Base-by-base conservation (phyloP, 2,888 invertebrate genomes). In the Portevinia maculata region DNA sequence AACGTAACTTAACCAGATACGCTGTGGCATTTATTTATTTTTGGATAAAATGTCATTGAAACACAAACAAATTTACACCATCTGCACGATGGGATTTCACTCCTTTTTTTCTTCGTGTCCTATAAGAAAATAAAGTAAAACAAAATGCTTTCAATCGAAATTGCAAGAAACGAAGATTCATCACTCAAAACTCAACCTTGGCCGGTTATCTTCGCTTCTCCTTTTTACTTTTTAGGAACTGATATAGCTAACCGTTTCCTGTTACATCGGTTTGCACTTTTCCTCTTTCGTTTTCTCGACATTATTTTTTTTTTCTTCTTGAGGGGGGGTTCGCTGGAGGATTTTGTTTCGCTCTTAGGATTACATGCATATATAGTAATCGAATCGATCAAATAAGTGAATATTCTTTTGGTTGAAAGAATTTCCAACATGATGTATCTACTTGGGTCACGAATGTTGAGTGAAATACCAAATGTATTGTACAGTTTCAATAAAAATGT, bases 221-320 rank as follows among this genome's bases (percentile, higher is more conserved):
- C 4, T 9, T 71, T 44, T 57, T 52, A 19, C 70, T 46, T 30
- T 28, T 28, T 37, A 50, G 70, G 64, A 76, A 60, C 46, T 60
- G 46, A 64, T 76, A 59, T 65, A 53, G 70, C 81, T 76, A 65
- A 71, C 46, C 65, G 70, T 60, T 76, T 78, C 76, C 70, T 52
- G 41, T 81, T 65, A 81, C 81, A 81, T 70, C 37, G 76, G 81
- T 81, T 81, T 81, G 76, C 81, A 81, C 76, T 81, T 71, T 75
- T 50, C 44, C 44, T 67, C 62, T 69, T 70, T 81, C 65, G 76
- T 81, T 76, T n/a, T 59, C 32, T 74, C 9, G 24, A 9, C 32
- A 28, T 11, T 28, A 4, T 13, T 44, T 13, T 44, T 41, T 32
- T 8, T 4, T 9, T 17, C 19, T 15, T 13, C 3, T 1, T 13